These are phyloP conservation scores for Polymixis lichenea DNA, from an alignment of 2,888 invertebrate species.

Conservation along the genomic window DNA sequence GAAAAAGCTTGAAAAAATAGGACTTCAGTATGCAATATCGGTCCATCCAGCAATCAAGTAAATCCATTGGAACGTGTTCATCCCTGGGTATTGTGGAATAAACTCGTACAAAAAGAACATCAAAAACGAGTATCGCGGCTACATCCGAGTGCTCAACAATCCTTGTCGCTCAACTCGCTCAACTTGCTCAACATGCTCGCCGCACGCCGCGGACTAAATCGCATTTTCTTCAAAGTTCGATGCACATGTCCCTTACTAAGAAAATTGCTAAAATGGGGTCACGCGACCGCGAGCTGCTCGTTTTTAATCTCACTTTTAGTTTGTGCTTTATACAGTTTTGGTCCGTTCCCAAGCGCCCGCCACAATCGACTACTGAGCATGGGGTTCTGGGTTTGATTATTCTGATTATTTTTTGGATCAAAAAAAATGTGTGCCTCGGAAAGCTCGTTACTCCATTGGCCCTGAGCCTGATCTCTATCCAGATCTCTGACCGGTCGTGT, in stretches of 20 bases:
- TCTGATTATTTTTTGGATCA: neutral
- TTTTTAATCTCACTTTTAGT: neutral
- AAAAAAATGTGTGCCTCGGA: neutral
- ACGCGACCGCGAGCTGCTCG: neutral
- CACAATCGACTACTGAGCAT: no score
- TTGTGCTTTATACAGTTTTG: neutral
- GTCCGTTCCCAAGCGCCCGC: no score
- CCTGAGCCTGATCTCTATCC: neutral
- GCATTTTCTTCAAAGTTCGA: conserved; percentile 21
- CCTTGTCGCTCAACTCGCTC: neutral
- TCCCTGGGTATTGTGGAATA: neutral
- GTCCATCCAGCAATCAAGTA: neutral
- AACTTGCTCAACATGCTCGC: neutral
- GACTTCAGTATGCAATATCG: neutral
- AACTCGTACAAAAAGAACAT: neutral
- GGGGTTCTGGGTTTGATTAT: no score
- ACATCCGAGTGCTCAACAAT: neutral
- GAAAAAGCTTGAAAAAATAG: neutral
- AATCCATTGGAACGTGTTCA: neutral
- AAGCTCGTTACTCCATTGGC: no score
- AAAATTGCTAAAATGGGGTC: neutral
- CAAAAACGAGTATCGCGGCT: neutral
- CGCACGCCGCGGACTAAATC: neutral
- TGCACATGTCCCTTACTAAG: neutral
- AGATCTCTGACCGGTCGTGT: neutral